Conservation (phyloP, 2,113 vertebrate species). For the Pavo muticus region DNA sequence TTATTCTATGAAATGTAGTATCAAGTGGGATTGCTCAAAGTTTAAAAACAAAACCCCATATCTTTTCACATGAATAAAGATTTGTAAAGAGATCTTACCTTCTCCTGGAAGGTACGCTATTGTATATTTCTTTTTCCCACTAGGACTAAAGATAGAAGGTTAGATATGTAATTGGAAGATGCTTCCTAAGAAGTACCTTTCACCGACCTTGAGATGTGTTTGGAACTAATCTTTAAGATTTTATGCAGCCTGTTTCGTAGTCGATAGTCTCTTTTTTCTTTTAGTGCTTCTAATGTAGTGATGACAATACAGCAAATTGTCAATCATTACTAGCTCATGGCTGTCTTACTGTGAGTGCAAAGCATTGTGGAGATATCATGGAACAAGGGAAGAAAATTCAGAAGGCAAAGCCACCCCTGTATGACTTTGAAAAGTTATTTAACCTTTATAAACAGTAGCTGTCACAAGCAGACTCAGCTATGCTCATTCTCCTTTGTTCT, state of each 20-base stretch:
- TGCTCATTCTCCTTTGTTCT: accelerated
- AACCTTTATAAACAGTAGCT: not conserved
- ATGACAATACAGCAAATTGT: not conserved
- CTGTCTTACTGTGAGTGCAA: not conserved
- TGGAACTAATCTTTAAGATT: conserved; percentile 2
- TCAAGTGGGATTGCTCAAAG: not conserved
- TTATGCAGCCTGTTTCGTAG: not conserved
- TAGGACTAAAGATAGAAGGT: not conserved
- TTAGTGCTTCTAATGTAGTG: not conserved
- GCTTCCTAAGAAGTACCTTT: not conserved
- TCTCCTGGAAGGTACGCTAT: not conserved
- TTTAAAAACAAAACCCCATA: not conserved
- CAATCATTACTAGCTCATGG: conserved; percentile 19
- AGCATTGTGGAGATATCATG: conserved; percentile 27
- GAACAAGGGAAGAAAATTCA: conserved; percentile 23
- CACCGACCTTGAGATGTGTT: not conserved
- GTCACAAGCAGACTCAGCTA: not conserved
- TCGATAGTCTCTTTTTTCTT: not conserved
- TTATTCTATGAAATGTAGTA: not conserved
- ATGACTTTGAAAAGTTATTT: conserved; percentile 53
- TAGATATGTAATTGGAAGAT: not conserved
- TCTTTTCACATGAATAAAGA: not conserved
- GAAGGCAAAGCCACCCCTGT: not conserved
- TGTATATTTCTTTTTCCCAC: not conserved
- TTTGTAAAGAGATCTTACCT: not conserved